A percentile compares a stretch with the other conserved stretches of the same genome.
These are phyloP conservation scores for Pseudomyrmex cubaensis DNA, from an alignment of 1,140 invertebrate species.

Conservation along the genomic window DNA sequence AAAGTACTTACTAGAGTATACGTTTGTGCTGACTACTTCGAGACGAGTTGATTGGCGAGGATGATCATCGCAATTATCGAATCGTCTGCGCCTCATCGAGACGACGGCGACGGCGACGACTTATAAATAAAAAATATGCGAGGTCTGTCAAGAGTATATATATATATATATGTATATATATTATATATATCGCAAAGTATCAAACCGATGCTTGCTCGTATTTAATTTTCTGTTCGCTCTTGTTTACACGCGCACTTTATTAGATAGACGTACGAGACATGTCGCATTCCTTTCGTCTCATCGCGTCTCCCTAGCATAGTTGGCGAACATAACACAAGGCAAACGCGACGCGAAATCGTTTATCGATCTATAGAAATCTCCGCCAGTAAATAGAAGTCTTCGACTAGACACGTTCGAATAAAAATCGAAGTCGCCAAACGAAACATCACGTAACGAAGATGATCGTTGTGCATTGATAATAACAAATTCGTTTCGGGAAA, in stretches of 20 bases:
- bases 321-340: conserved; percentile 44
- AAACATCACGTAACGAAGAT: conserved; percentile 40
- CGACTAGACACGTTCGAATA: conserved; percentile 57
- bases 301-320: conserved; percentile 65
- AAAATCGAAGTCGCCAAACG: conserved; percentile 57
- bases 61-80: conserved; percentile 49
- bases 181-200: conserved; percentile 57
- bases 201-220: conserved; percentile 36
- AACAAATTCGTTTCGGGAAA: conserved; percentile 61
- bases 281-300: conserved; percentile 41
- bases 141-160: conserved; percentile 60
- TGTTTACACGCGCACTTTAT: conserved; percentile 57
- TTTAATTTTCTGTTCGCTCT: conserved; percentile 51
- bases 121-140: conserved; percentile 72
- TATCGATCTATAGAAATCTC: conserved; percentile 63
- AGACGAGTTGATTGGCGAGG: conserved; percentile 16
- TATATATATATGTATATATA: too few species aligned
- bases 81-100: background rate
- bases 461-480: conserved; percentile 45
- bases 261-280: conserved; percentile 36
- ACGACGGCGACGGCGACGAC: conserved; percentile 21
- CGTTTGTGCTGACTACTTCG: conserved; percentile 23
- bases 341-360: conserved; percentile 52
- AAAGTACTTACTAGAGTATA: conserved; percentile 14
- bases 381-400: conserved; percentile 58